phyloP scores from a whole-genome alignment of 1,140 invertebrate genomes.

The Camponotus floridanus region DNA sequence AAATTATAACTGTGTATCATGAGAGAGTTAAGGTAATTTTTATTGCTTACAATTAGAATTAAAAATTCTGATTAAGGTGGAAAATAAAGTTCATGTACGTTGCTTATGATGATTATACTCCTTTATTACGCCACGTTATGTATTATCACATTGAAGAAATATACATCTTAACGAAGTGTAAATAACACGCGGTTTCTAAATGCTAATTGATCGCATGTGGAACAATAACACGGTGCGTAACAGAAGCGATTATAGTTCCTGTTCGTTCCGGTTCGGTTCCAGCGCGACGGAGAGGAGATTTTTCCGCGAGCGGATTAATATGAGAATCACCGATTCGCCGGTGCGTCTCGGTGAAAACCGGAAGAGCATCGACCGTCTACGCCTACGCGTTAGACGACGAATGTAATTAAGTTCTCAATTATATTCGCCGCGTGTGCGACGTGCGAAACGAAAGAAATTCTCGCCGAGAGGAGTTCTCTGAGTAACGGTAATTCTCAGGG shows the following conservation, averaged over 20 bases:
- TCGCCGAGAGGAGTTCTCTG: conserved; percentile 20
- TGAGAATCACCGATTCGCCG: conserved; percentile 27
- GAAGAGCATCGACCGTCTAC: conserved; percentile 29
- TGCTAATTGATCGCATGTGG: conserved; percentile 30
- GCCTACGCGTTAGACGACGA: background rate
- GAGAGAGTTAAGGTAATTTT: background rate
- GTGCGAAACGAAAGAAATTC: conserved; percentile 46
- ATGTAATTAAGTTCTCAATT: conserved; percentile 47
- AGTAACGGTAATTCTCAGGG: conserved; percentile 54
- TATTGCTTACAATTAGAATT: background rate
- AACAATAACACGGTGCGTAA: conserved; percentile 26
- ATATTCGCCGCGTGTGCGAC: conserved; percentile 18
- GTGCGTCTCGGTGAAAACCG: conserved; percentile 40
- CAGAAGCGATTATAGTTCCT: conserved; percentile 55
- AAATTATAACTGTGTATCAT: too few species aligned
- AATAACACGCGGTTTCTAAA: conserved; percentile 45
- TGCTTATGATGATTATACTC: background rate
- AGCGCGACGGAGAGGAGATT: conserved; percentile 13
- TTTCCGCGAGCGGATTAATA: conserved; percentile 50
- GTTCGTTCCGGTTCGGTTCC: conserved; percentile 60
- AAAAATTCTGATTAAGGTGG: background rate
- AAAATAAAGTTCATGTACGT: background rate
- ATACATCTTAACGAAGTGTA: conserved; percentile 15
- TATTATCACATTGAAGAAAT: background rate
- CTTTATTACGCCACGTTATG: background rate